phyloP scores from a whole-genome alignment of 1,140 invertebrate species.

The Mactra quadrangularis region DNA sequence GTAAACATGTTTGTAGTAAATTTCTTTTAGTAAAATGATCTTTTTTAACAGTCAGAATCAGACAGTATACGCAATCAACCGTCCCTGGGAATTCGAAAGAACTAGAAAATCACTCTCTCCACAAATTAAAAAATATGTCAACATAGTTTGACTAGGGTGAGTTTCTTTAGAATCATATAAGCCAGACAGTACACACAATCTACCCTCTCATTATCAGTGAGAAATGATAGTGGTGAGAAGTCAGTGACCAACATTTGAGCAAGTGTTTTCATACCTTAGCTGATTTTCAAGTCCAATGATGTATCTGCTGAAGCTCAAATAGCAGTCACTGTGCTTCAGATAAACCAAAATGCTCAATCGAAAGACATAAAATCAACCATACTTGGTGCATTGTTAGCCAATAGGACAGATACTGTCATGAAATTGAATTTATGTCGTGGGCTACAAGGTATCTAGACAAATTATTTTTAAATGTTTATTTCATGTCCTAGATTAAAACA shows the following conservation, averaged over 20 bases:
- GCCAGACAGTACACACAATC: too few relatives aligned
- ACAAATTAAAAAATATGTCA: too few relatives aligned
- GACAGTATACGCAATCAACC: too few relatives aligned
- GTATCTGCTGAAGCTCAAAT: conserved; percentile 8
- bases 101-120: too few relatives aligned
- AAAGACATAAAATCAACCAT: background rate
- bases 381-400: conserved; percentile 16
- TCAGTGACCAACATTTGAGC: too few relatives aligned
- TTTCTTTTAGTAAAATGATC: too few relatives aligned
- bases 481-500: background rate
- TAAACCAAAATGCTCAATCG: conserved; percentile 6
- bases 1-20: background rate
- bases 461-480: conserved; percentile 5
- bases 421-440: conserved; percentile 8
- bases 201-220: too few relatives aligned
- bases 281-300: conserved; percentile 13
- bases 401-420: conserved; percentile 6
- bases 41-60: too few relatives aligned
- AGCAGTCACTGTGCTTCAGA: conserved; percentile 12
- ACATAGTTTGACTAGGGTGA: too few relatives aligned
- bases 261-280: conserved; percentile 12
- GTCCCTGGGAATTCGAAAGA: too few relatives aligned
- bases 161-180: too few relatives aligned
- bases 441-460: conserved; percentile 1
- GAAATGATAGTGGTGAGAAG: too few relatives aligned